Conservation (phyloP, 1,140 invertebrate species). For the Megalonaias nervosa region DNA sequence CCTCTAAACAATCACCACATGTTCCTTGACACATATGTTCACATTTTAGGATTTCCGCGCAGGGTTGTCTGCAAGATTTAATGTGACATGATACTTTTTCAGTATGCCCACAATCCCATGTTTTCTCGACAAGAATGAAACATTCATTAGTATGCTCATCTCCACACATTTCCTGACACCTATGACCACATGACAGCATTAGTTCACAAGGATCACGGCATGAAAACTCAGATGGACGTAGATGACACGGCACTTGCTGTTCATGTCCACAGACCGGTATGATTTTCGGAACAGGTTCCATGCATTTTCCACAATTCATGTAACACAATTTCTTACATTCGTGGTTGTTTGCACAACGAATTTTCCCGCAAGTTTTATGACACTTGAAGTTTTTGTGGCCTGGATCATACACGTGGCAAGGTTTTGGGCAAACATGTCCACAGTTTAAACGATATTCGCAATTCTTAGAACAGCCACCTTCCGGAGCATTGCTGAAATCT, state of each 20-base stretch:
- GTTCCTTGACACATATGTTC: conserved; percentile 52
- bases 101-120: conserved; percentile 62
- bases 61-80: conserved; percentile 33
- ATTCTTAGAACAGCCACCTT: conserved; percentile 68
- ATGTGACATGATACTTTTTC: conserved; percentile 48
- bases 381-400: conserved; percentile 59
- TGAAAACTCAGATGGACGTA: conserved; percentile 21
- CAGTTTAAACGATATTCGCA: conserved; percentile 65
- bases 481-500: conserved; percentile 68
- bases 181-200: conserved; percentile 74
- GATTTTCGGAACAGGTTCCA: conserved; percentile 24
- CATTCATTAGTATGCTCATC: conserved; percentile 74
- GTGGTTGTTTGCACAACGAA: conserved; percentile 40
- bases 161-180: conserved; percentile 76
- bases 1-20: conserved; percentile 74
- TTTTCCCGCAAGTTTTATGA: conserved; percentile 57
- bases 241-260: conserved; percentile 32
- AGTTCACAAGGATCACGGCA: conserved; percentile 44
- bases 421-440: conserved; percentile 62
- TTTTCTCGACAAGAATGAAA: conserved; percentile 21
- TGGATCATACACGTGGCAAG: conserved; percentile 60
- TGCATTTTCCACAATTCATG: conserved; percentile 52
- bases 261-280: conserved; percentile 38
- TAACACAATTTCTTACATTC: conserved; percentile 49
- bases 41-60: conserved; percentile 40